A percentile compares a stretch with the other conserved stretches of the same genome.
phyloP scores from a whole-genome alignment of 1,140 invertebrate genomes.

The Philaenus spumarius region DNA sequence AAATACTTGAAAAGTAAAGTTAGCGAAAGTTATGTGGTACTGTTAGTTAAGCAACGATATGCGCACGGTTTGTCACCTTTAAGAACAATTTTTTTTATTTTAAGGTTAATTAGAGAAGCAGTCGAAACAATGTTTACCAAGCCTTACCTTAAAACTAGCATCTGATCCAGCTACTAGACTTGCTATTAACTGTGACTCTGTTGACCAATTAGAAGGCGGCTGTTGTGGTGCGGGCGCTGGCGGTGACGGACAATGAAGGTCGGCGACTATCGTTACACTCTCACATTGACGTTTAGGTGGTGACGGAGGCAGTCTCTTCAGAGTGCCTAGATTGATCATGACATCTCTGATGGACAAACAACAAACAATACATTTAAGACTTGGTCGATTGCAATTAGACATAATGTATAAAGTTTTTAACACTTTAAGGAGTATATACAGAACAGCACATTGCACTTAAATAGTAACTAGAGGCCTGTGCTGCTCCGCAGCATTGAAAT shows the following conservation, averaged over 20 bases:
- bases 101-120: neutral
- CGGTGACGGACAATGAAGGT: slow-evolving; percentile 37
- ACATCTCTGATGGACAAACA: slow-evolving; percentile 26
- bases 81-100: neutral
- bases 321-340: slow-evolving; percentile 18
- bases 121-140: neutral
- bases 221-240: slow-evolving; percentile 47
- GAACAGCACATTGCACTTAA: too few species aligned
- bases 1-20: too few species aligned
- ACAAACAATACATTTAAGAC: too few species aligned
- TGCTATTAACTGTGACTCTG: slow-evolving; percentile 44
- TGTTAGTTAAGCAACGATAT: too few species aligned
- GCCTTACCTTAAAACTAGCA: slow-evolving; percentile 73
- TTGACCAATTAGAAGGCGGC: slow-evolving; percentile 35
- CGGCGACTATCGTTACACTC: slow-evolving; percentile 32
- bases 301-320: slow-evolving; percentile 58
- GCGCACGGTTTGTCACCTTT: slow-evolving; percentile 2
- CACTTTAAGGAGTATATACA: too few species aligned
- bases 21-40: too few species aligned
- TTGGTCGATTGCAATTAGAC: too few species aligned
- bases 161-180: slow-evolving; percentile 69
- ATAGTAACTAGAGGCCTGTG: too few species aligned
- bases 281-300: slow-evolving; percentile 65
- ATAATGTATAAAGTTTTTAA: too few species aligned
- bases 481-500: too few species aligned